Base-by-base conservation (phyloP, 2,113 vertebrate species). In the Buteo buteo region DNA sequence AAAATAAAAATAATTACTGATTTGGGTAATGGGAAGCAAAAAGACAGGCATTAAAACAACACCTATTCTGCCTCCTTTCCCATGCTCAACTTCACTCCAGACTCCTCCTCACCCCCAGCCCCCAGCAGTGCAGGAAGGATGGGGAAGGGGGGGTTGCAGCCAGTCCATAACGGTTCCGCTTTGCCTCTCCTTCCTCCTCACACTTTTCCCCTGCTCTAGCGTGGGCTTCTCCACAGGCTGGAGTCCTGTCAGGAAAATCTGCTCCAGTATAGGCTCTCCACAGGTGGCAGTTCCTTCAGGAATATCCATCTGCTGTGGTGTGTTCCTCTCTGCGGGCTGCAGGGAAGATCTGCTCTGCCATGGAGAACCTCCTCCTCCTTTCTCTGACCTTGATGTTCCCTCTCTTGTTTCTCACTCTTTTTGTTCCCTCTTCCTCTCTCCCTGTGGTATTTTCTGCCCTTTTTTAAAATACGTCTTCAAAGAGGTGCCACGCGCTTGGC, bases 291-390 rank as follows among this genome's bases (percentile, higher is more conserved):
- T 76, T 94, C 24, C 62, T 92, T 90, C 62, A 73, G 54, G 76
- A 95, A 65, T 25, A 79, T 67, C 85, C 92, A 94, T 96, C 94
- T 95, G 94, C 57, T 90, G 29, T 72, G 49, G 8, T 90, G 52
- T 72, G 36, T 65, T 86, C 32, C 40, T 65, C 57, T 90, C 44
- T 28, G 54, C 8, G 11, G 61, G 50, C 69, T 78, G 45, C 61
- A 54, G n/a, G n/a, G 59, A 93, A 29, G 55, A 64, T 87, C 47
- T 89, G 62, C 47, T 91, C 19, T 87, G 69, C 42, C n/a, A 5
- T 50, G 26, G 50, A 82, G 47, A 82, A 67, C 42, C 16, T 76
- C 65, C 21, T 93, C 10, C 45, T 85, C 32, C 15, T 54, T 69
- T 91, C 38, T 71, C n/a, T 87, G 91, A 70, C n/a, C 59, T 66